A percentile compares a stretch with the other conserved stretches of the same genome.
Conservation (phyloP, 1,140 invertebrate species). For the Microplitis demolitor region DNA sequence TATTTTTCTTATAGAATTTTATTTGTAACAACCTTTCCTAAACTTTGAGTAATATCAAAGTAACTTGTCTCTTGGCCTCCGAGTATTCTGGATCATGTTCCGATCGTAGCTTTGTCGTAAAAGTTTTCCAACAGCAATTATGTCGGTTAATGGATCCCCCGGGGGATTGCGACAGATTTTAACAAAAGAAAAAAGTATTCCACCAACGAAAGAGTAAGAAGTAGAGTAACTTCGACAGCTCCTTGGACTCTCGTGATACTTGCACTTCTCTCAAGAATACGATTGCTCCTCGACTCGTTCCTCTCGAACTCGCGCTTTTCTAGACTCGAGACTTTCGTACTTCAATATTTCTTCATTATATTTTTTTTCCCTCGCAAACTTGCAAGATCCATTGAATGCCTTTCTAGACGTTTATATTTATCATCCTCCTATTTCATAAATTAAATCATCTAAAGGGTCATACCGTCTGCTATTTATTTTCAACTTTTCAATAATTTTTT, state of each 20-base stretch:
- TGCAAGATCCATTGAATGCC: too few species aligned
- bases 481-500: too few species aligned
- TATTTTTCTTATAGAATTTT: too few species aligned
- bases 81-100: constrained; percentile 22
- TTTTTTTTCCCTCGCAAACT: too few species aligned
- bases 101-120: constrained; percentile 49
- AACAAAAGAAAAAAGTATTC: constrained; percentile 19
- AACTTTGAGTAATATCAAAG: constrained; percentile 24
- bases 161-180: constrained; percentile 46
- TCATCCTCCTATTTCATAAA: too few species aligned
- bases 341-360: too few species aligned
- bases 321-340: background rate
- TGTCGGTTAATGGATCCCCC: constrained; percentile 48
- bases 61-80: background rate
- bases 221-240: background rate
- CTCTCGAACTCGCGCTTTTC: background rate
- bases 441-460: too few species aligned
- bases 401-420: too few species aligned
- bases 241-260: background rate
- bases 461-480: too few species aligned
- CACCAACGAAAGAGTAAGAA: background rate
- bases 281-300: background rate
- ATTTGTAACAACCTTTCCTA: background rate
- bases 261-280: background rate
- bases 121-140: constrained; percentile 56